These are phyloP conservation scores for Ophion ventricosus DNA, from an alignment of 2,888 invertebrate species.

Conservation along the genomic window DNA sequence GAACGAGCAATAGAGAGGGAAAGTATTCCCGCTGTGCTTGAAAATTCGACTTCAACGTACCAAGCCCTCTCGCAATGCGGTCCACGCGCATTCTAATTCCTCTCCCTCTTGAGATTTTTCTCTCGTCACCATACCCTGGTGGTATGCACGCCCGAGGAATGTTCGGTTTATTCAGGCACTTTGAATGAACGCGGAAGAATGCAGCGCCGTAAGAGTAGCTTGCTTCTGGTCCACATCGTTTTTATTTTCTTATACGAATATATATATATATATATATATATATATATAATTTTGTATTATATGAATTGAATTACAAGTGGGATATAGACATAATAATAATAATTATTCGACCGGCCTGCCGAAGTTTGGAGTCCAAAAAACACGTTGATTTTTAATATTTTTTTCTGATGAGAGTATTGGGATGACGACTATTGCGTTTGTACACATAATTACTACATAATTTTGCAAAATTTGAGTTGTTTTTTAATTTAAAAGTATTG, in stretches of 20 bases:
- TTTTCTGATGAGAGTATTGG: background rate
- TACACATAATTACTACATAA: background rate
- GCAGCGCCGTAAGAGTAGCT: slow-evolving; percentile 22
- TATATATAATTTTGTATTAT: background rate
- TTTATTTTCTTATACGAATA: background rate
- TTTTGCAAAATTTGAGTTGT: background rate
- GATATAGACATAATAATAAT: background rate
- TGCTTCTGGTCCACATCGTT: slow-evolving; percentile 1
- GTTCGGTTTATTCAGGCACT: slow-evolving; percentile 52
- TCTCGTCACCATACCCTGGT: slow-evolving; percentile 21
- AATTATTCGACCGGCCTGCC: background rate
- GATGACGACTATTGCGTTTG: background rate
- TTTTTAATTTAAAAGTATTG: background rate
- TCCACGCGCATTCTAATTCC: slow-evolving; percentile 34
- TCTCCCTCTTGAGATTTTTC: slow-evolving; percentile 50
- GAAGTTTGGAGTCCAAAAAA: background rate
- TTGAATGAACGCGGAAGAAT: slow-evolving; percentile 45
- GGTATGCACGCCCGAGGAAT: background rate
- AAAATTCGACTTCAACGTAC: slow-evolving; percentile 31
- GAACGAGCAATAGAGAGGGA: slow-evolving; percentile 37
- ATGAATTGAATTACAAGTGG: background rate
- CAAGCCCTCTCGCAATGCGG: slow-evolving; percentile 19
- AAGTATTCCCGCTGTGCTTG: slow-evolving; percentile 45
- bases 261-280: too few relatives aligned
- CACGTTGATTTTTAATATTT: background rate